Evolutionary conservation across 2,113 vertebrate genomes (phyloP), one percentile per base, ranked within the genome.

Genomic region (Halcyon malimbica): DNA sequence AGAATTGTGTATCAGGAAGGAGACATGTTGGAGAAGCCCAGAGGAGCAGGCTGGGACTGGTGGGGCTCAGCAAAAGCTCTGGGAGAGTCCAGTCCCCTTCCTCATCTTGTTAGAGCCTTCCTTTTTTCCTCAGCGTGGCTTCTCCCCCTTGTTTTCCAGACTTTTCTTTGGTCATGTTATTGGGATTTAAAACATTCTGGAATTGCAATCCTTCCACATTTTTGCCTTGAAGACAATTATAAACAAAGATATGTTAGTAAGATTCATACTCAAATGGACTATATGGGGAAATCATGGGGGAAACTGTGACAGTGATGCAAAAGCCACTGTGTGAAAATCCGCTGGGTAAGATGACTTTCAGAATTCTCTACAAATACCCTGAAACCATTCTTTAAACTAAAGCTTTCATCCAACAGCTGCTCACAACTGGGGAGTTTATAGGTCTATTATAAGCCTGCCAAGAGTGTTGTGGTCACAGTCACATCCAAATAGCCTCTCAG

Each of bases 341-440:
- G 1, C 37, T 69, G 67, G 28, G 54, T 76, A 83, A 85, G 70
- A 74, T 20, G 51, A 80, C 89, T 94, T 91, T 35, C 50, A 92
- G 91, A 83, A 92, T 87, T 84, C 94, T 87, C 91, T 95, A 91
- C 1, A 3, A 95, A 94, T 69, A 91, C 46, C 41, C 53, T 62
- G 39, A 93, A 95, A 92, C 53, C 74, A 48, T 85, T 91, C 89
- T 79, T 94, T 89, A 94, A 94, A 73, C 57, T 57, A 31, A 81
- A 0, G 39, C 73, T 90, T 94, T 96, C 78, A 95, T 91, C 69
- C 79, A 95, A 87, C 81, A 95, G 90, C 69, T 1, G 7, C 81
- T 96, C 68, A 70, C 74, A 95, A 94, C 80, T 91, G 89, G 83
- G 70, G 75, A 95, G 87, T 91, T 96, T 87, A 91, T 83, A 90